Evolutionary conservation across 1,140 invertebrate species (phyloP).

Genomic region (Mizuhopecten yessoensis): DNA sequence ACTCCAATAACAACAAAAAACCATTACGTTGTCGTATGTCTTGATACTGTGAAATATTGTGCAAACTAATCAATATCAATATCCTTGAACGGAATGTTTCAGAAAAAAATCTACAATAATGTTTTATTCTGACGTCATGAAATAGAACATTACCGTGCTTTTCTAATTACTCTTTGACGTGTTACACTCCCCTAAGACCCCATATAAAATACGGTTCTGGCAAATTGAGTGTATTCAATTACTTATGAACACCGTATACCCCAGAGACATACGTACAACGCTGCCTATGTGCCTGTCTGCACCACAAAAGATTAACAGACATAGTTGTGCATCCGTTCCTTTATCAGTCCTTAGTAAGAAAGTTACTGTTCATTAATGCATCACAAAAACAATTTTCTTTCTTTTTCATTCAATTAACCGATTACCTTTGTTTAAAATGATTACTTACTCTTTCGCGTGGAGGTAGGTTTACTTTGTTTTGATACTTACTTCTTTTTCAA

Average conservation of each 20-base stretch:
- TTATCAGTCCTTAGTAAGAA: not conserved
- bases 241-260: not conserved
- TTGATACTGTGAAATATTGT: not conserved
- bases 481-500: no score
- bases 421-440: not conserved
- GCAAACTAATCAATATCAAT: not conserved
- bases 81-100: not conserved
- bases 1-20: not conserved
- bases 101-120: not conserved
- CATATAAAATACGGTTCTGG: not conserved
- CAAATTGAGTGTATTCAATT: conserved; percentile 35
- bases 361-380: not conserved
- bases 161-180: not conserved
- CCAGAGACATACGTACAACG: not conserved
- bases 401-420: not conserved
- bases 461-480: no score
- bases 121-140: not conserved
- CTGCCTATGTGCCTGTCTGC: not conserved
- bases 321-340: not conserved
- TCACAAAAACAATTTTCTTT: not conserved
- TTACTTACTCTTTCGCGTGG: not conserved
- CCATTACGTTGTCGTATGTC: no score
- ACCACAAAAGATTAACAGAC: not conserved
- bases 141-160: not conserved
- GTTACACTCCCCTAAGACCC: not conserved